phyloP scores from a whole-genome alignment of 2,113 vertebrate species.

The Apteryx mantelli region DNA sequence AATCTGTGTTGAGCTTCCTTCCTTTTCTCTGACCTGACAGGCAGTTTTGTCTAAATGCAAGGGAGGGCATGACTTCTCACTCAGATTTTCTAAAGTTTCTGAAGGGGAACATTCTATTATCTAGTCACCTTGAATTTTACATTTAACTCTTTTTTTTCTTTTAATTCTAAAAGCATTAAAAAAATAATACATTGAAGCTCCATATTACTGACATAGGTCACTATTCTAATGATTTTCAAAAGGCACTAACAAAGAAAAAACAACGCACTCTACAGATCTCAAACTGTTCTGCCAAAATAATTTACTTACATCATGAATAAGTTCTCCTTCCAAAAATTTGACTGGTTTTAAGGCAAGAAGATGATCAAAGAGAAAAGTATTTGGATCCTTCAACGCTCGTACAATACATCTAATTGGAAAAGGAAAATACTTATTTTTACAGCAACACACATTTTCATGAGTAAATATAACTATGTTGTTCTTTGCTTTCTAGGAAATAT shows the following conservation, averaged over 20 bases:
- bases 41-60: neutral
- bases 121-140: neutral
- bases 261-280: neutral
- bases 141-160: neutral
- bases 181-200: neutral
- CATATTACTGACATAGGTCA: neutral
- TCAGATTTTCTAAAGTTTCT: neutral
- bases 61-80: neutral
- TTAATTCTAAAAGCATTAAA: neutral
- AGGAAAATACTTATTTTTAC: neutral
- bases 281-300: neutral
- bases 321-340: conserved; percentile 97
- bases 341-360: conserved; percentile 97
- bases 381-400: conserved; percentile 94
- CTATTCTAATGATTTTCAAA: neutral
- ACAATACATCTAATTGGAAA: conserved; percentile 88
- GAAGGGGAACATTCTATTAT: neutral
- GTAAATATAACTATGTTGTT: neutral
- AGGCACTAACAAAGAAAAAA: neutral
- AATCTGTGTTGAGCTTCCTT: neutral
- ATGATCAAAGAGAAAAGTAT: conserved; percentile 96
- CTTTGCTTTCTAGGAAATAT: neutral
- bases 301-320: conserved; percentile 96
- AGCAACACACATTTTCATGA: neutral
- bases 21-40: neutral